These are phyloP conservation scores for Hyles lineata DNA, from an alignment of 2,888 invertebrate species.

Conservation along the genomic window DNA sequence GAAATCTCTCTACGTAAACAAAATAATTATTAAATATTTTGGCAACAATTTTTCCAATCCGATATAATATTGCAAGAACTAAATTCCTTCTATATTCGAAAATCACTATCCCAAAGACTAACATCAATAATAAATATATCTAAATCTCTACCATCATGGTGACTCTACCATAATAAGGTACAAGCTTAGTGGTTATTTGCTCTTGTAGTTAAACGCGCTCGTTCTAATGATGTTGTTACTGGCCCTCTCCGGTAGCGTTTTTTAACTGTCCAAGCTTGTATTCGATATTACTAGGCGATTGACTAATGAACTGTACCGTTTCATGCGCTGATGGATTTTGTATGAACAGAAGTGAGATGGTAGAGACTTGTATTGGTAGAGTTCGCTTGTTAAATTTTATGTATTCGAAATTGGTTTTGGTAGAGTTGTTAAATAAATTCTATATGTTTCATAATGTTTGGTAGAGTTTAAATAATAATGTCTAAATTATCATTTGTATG, in stretches of 20 bases:
- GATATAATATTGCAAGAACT: no score
- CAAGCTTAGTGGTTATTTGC: constrained; percentile 73
- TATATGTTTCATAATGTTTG: no score
- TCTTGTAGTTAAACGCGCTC: constrained; percentile 60
- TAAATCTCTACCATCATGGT: constrained; percentile 6
- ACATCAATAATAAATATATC: constrained; percentile 17
- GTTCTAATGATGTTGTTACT: constrained; percentile 73
- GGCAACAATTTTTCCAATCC: no score
- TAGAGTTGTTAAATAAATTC: neutral
- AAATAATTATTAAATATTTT: no score
- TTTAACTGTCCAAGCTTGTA: constrained; percentile 63
- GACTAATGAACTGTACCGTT: constrained; percentile 27
- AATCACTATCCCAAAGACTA: no score
- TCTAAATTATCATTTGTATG: no score
- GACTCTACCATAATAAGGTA: constrained; percentile 52
- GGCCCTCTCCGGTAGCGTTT: constrained; percentile 65
- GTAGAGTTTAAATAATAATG: no score
- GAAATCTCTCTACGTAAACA: no score
- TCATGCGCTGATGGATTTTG: constrained; percentile 15
- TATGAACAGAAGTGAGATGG: constrained; percentile 2
- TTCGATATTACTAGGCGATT: constrained; percentile 25
- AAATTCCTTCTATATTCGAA: no score
- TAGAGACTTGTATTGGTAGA: neutral
- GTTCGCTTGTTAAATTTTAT: neutral
- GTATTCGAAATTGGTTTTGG: neutral